Base-by-base conservation (phyloP, 2,888 invertebrate genomes). In the Noctua fimbriata region DNA sequence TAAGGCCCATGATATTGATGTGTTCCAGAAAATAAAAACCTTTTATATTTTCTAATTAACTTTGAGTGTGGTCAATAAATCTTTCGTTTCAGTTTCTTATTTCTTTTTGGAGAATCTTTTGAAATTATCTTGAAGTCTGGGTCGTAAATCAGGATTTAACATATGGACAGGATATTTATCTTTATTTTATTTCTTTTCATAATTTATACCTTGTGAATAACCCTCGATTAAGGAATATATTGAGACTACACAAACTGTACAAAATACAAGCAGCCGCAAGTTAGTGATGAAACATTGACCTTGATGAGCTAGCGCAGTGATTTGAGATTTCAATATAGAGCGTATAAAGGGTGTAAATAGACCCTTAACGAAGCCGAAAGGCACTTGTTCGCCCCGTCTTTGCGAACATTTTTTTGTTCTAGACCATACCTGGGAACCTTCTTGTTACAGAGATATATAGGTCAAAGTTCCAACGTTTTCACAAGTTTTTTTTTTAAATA, bases 31-130 rank as follows among this genome's bases (percentile, higher is more conserved):
- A 82, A 84, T 80, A 67, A 76, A 82, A 73, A 82, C 41, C 69
- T 78, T 76, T 71, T 79, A 76, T 72, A 71, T 82, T 82, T 86
- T 84, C 73, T 87, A 84, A 84, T 87, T 79, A 79, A 84, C 70
- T 82, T 63, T 41, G 60, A 75, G 67, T 70, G 70, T 55, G 36
- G 55, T 55, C 84, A 21, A 87, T 87, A 88, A 86, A 87, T 87
- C 87, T 73, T 67, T 75, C 32, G 58, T 44, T 83, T 36, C 28
- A 63, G 47, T 58, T 82, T 86, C 70, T 83, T 86, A 73, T 83
- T 83, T 84, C 7, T 18, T 77, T 65, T 69, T 21, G 32, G 14
- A 52, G 21, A 82, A 67, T 77, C 55, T 69, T 73, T 83, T n/a
- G 10, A n/a, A 69, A 69, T 44, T 72, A 86, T 78, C 67, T 74